These are phyloP conservation scores for Boleophthalmus pectinirostris DNA, from an alignment of 2,113 vertebrate species.

Conservation along the genomic window DNA sequence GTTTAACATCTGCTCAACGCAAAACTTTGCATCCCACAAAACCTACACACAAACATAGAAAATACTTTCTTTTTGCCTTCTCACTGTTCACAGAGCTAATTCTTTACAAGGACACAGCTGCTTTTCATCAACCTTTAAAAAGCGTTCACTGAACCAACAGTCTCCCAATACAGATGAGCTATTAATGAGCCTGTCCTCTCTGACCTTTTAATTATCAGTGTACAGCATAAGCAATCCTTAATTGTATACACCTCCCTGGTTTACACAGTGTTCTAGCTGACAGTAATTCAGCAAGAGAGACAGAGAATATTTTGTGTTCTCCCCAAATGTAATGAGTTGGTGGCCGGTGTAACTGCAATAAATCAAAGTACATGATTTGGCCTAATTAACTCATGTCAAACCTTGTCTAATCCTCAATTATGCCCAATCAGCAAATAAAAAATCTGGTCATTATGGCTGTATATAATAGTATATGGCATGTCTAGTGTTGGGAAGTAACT, in stretches of 20 bases:
- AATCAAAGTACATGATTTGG: constrained; percentile 64
- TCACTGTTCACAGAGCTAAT: constrained; percentile 27
- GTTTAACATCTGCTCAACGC: constrained; percentile 57
- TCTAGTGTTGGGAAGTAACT: neutral
- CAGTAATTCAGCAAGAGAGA: constrained; percentile 43
- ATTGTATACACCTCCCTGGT: constrained; percentile 69
- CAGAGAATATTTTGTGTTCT: constrained; percentile 35
- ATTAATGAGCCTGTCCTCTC: constrained; percentile 64
- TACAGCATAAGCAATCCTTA: constrained; percentile 51
- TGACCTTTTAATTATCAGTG: constrained; percentile 75
- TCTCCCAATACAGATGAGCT: constrained; percentile 65
- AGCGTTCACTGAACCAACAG: constrained; percentile 53
- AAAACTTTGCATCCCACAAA: constrained; percentile 23
- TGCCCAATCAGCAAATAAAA: constrained; percentile 69
- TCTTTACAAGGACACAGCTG: constrained; percentile 52
- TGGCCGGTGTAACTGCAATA: constrained; percentile 33
- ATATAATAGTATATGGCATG: neutral
- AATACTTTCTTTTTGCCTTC: neutral
- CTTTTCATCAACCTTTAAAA: constrained; percentile 36
- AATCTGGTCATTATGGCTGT: constrained; percentile 56
- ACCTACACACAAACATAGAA: neutral
- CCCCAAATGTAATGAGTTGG: constrained; percentile 21
- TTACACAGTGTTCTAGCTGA: constrained; percentile 54
- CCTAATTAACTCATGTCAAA: constrained; percentile 55
- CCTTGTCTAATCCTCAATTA: constrained; percentile 56